phyloP scores from a whole-genome alignment of 2,888 invertebrate genomes.

The Cosmopolites sordidus region DNA sequence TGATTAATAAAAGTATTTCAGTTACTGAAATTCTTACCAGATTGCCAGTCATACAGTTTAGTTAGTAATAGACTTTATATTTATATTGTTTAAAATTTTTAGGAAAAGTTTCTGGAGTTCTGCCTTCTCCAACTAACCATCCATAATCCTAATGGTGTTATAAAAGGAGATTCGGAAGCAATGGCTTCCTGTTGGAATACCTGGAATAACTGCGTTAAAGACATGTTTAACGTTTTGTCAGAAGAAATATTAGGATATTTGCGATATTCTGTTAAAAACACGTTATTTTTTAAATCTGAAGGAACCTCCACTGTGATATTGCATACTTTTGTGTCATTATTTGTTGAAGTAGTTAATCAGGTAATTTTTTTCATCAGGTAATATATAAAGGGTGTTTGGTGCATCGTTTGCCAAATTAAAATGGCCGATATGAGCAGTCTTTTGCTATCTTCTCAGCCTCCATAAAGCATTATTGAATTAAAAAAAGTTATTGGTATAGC shows the following conservation, averaged over 20 bases:
- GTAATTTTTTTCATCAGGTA: too few relatives aligned
- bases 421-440: too few relatives aligned
- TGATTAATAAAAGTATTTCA: too few relatives aligned
- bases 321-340: constrained; percentile 36
- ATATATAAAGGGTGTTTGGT: too few relatives aligned
- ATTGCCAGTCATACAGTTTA: constrained; percentile 8
- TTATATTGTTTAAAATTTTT: too few relatives aligned
- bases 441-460: too few relatives aligned
- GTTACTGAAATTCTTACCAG: too few relatives aligned
- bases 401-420: too few relatives aligned
- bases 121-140: constrained; percentile 51
- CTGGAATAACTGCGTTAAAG: constrained; percentile 48
- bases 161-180: constrained; percentile 39
- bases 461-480: too few relatives aligned
- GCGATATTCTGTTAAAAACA: constrained; percentile 29
- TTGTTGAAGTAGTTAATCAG: constrained; percentile 46
- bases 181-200: constrained; percentile 45
- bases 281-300: constrained; percentile 28
- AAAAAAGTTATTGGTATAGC: too few relatives aligned
- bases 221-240: constrained; percentile 44
- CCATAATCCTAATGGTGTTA: constrained; percentile 52
- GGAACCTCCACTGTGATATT: constrained; percentile 30
- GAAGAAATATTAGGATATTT: constrained; percentile 33
- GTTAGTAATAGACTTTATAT: not conserved
- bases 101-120: constrained; percentile 49